A percentile compares a stretch with the other conserved stretches of the same genome.
Evolutionary conservation across 2,797 vertebrate species (phyloP).

Genomic region (Sebastolobus alascanus): DNA sequence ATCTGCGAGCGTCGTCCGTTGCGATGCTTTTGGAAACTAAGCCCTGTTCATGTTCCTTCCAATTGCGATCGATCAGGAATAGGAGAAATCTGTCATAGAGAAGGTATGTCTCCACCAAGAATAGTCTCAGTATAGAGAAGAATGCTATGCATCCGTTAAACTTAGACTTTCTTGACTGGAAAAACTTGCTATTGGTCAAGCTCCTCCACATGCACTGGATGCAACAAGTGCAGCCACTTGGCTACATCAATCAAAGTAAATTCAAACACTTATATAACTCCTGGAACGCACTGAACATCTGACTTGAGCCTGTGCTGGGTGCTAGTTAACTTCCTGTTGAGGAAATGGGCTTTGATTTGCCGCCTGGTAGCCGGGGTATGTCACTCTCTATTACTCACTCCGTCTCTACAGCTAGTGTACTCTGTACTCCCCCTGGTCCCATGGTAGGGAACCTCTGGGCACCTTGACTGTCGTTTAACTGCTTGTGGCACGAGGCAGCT

Average conservation of each 20-base stretch:
- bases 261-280: conserved; percentile 36
- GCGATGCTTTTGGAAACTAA: not conserved
- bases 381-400: conserved; percentile 75
- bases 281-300: conserved; percentile 54
- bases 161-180: not conserved
- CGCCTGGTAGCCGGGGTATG: conserved; percentile 66
- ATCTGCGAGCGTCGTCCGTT: not conserved
- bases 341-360: conserved; percentile 77
- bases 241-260: conserved; percentile 8
- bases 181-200: not conserved
- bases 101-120: not conserved
- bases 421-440: conserved; percentile 61
- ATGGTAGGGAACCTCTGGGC: conserved; percentile 83
- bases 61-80: not conserved
- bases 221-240: conserved; percentile 29
- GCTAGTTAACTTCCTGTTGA: conserved; percentile 75
- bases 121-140: not conserved
- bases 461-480: conserved; percentile 89
- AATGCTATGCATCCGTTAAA: not conserved
- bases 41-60: not conserved
- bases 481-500: conserved; percentile 86
- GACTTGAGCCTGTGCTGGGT: conserved; percentile 56
- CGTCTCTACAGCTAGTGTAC: conserved; percentile 67
- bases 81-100: not conserved
- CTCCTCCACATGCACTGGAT: not conserved